Base-by-base conservation (phyloP, 1,140 invertebrate genomes). In the Adelges cooleyi region DNA sequence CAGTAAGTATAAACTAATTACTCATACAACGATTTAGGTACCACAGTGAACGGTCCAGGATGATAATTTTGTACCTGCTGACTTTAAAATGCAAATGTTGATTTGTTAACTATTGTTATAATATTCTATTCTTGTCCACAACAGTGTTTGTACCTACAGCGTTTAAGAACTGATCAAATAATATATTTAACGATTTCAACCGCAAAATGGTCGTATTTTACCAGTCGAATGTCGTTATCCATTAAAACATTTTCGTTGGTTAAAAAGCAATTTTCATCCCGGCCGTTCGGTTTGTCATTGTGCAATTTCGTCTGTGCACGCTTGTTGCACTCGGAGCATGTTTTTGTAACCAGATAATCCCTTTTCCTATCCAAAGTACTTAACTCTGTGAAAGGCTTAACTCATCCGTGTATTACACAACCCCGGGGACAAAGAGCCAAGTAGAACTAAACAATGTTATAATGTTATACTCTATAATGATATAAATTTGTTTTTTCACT, bases 321-420 rank as follows among this genome's bases (percentile, higher is more conserved):
- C 40, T 33, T 42, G 25, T 62, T 62, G 46, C 18, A 62, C 56
- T 22, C 40, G 2, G 25, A 62, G 25, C 56, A 33, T 62, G 56
- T 62, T 62, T 62, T 62, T 62, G 56, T 62, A 62, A 62, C 56
- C 56, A 62, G n/a, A 62, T 62, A 62, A 62, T 62, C 56, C 56
- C 56, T 42, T 33, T 48, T 48, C 22, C 56, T 48, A 62, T 62
- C 42, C n/a, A 29, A n/a, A 62, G 56, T 62, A 62, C 56, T 62
- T 62, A 62, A 62, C 56, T 62, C 56, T 48, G 25, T 62, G 56
- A 62, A 62, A 62, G 56, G 56, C 56, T 62, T 62, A 62, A 62
- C 27, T 46, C 56, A 62, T 40, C 56, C 56, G 42, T 48, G 40
- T 42, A 62, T 33, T 29, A 44, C n/a, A 42, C n/a, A n/a, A n/a